phyloP scores from a whole-genome alignment of 1,140 invertebrate species.

The Drosophila tani region DNA sequence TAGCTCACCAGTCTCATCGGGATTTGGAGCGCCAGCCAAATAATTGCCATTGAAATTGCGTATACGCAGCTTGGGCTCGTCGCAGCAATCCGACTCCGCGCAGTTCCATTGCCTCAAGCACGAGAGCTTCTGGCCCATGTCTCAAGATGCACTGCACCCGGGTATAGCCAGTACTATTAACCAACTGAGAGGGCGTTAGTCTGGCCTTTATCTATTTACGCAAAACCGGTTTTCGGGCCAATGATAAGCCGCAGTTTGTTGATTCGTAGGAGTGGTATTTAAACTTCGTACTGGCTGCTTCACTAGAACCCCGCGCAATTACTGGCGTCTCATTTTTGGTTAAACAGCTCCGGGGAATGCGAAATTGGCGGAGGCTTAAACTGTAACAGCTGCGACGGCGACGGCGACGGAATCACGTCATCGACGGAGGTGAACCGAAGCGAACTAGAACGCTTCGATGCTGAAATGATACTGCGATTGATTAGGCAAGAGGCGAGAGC shows the following conservation, averaged over 20 bases:
- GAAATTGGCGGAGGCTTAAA: constrained; percentile 25
- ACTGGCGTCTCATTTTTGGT: constrained; percentile 26
- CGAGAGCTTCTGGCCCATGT: constrained; percentile 40
- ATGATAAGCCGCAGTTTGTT: constrained; percentile 42
- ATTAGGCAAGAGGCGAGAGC: constrained; percentile 14
- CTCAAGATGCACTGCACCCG: neutral
- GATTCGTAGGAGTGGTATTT: constrained; percentile 43
- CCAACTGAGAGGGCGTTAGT: constrained; percentile 8
- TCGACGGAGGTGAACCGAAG: constrained; percentile 20
- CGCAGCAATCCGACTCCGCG: constrained; percentile 21
- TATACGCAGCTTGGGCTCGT: constrained; percentile 31
- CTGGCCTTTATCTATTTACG: constrained; percentile 12
- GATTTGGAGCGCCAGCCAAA: constrained; percentile 20
- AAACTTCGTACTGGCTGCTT: constrained; percentile 27
- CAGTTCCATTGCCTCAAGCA: constrained; percentile 16
- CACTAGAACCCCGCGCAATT: constrained; percentile 23
- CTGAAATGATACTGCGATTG: constrained; percentile 36
- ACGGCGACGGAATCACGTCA: constrained; percentile 25
- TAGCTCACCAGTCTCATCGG: constrained; percentile 18
- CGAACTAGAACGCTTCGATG: constrained; percentile 26
- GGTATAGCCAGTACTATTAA: neutral
- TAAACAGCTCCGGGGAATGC: constrained; percentile 23
- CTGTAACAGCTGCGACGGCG: constrained; percentile 37
- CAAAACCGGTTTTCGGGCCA: constrained; percentile 34
- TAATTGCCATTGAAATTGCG: constrained; percentile 45